These are phyloP conservation scores for Gortyna flavago DNA, from an alignment of 2,888 invertebrate species.

Conservation along the genomic window DNA sequence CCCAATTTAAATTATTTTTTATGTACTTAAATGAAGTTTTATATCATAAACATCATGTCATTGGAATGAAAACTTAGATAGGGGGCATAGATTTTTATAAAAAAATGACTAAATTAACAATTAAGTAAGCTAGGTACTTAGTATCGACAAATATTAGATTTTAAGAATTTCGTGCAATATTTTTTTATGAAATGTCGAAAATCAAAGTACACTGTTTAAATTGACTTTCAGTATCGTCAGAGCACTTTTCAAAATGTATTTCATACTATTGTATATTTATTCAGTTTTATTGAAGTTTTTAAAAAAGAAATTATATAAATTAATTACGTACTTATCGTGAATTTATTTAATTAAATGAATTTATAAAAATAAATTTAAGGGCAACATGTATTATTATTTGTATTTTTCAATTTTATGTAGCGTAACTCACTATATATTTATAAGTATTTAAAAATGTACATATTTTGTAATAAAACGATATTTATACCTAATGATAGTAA, in stretches of 20 bases:
- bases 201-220: conserved; percentile 4
- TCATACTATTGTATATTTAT: background rate
- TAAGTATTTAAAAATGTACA: conserved; percentile 17
- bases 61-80: conserved; percentile 60
- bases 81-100: conserved; percentile 75
- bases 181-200: conserved; percentile 15
- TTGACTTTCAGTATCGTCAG: background rate
- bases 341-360: conserved; percentile 9
- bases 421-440: background rate
- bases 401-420: background rate
- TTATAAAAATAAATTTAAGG: background rate
- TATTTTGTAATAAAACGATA: conserved; percentile 6
- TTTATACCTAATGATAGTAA: conserved; percentile 2
- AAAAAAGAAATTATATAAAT: background rate
- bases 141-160: conserved; percentile 39
- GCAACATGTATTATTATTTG: background rate
- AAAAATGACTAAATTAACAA: conserved; percentile 34
- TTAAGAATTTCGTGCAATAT: conserved; percentile 67
- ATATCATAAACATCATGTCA: conserved; percentile 65
- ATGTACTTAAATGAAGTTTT: conserved; percentile 55
- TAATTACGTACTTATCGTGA: background rate
- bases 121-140: conserved; percentile 57
- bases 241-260: conserved; percentile 19
- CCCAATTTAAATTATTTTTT: conserved; percentile 39
- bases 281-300: background rate